A percentile compares a stretch with the other conserved stretches of the same genome.
phyloP scores from a whole-genome alignment of 2,797 vertebrate species.

The Muscicapa comitata region DNA sequence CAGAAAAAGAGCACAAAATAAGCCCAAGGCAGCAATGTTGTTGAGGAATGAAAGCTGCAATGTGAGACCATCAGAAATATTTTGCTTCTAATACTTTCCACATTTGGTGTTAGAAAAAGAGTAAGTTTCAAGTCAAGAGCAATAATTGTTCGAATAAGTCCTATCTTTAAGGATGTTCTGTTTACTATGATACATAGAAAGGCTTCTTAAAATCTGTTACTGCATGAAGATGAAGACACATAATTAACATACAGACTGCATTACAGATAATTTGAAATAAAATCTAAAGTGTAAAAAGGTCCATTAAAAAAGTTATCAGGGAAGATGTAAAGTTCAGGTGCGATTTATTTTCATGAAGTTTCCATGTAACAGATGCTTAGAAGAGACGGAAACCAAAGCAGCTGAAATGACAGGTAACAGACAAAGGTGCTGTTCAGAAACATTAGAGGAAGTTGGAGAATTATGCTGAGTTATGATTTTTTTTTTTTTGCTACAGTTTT shows the following conservation, averaged over 20 bases:
- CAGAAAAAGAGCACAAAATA: not conserved
- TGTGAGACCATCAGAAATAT: not conserved
- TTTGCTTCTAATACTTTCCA: not conserved
- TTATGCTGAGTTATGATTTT: conserved; percentile 4
- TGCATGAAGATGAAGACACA: not conserved
- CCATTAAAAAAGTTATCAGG: not conserved
- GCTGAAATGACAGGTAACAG: conserved; percentile 4
- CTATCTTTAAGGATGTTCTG: not conserved
- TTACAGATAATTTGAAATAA: not conserved
- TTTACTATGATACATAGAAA: not conserved
- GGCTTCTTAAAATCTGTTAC: not conserved
- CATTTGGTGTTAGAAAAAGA: not conserved
- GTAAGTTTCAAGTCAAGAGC: not conserved
- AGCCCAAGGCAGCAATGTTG: not conserved
- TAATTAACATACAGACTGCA: not conserved
- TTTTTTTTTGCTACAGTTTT: conserved; percentile 2
- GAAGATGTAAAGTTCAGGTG: not conserved
- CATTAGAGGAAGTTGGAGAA: not conserved
- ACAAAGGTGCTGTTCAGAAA: conserved; percentile 10
- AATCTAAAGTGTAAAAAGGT: not conserved
- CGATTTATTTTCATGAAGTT: not conserved
- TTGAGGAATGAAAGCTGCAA: not conserved
- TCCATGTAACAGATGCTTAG: not conserved
- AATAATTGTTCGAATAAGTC: not conserved
- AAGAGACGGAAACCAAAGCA: not conserved